These are phyloP conservation scores for Aporophyla nigra DNA, from an alignment of 2,888 invertebrate species.

Conservation along the genomic window DNA sequence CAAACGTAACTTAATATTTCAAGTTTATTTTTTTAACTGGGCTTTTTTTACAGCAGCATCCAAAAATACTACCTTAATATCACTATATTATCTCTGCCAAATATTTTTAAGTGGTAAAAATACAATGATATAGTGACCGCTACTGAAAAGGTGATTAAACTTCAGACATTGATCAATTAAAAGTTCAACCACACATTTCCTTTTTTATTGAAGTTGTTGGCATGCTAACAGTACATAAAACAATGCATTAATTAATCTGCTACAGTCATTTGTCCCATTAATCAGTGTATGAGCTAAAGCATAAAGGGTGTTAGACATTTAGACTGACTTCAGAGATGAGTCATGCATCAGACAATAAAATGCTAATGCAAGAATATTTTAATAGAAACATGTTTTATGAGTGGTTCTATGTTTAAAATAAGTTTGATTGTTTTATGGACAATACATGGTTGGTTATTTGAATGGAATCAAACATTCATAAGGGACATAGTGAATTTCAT, in stretches of 20 bases:
- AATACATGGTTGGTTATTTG: constrained; percentile 3
- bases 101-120: background rate
- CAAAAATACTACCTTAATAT: too few relatives aligned
- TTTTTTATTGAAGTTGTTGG: constrained; percentile 9
- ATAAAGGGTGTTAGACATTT: constrained; percentile 13
- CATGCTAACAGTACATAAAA: constrained; percentile 22
- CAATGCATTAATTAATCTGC: constrained; percentile 13
- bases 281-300: constrained; percentile 27
- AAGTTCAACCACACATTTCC: constrained; percentile 18
- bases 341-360: constrained; percentile 36
- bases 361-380: constrained; percentile 35
- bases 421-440: background rate
- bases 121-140: background rate
- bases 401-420: background rate
- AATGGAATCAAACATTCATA: background rate
- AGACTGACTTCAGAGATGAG: constrained; percentile 20
- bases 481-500: background rate
- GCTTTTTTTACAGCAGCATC: too few relatives aligned
- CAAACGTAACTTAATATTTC: background rate
- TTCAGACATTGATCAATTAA: constrained; percentile 11
- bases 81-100: background rate
- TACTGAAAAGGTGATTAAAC: constrained; percentile 5
- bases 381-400: constrained; percentile 15
- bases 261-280: constrained; percentile 44
- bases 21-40: background rate